Evolutionary conservation across 2,888 invertebrate genomes (phyloP).

Genomic region (Cheilosia vulpina): DNA sequence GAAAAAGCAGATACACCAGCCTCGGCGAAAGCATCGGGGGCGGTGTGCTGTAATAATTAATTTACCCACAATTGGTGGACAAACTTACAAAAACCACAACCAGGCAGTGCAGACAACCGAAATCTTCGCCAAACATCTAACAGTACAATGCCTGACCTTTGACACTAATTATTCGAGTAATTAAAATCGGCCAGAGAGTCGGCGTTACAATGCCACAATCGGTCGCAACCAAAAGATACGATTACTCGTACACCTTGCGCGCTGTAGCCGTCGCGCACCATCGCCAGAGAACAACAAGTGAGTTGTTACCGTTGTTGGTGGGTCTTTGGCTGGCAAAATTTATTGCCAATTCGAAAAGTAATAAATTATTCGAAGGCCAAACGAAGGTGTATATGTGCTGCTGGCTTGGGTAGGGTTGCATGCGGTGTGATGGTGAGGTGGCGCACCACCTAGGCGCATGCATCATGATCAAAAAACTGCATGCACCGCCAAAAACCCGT

Average conservation of each 20-base stretch:
- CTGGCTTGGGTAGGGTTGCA: conserved; percentile 35
- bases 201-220: conserved; percentile 62
- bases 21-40: conserved; percentile 57
- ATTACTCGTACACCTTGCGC: conserved; percentile 6
- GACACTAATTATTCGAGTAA: conserved; percentile 74
- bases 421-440: conserved; percentile 25
- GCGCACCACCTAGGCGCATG: conserved; percentile 60
- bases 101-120: conserved; percentile 17
- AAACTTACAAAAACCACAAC: conserved; percentile 11
- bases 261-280: not conserved
- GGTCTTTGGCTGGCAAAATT: conserved; percentile 65
- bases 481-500: conserved; percentile 33
- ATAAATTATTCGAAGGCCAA: conserved; percentile 74
- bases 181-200: conserved; percentile 60
- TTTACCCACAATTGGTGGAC: conserved; percentile 45
- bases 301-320: conserved; percentile 73
- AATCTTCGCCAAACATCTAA: conserved; percentile 37
- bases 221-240: conserved; percentile 32
- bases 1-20: not conserved
- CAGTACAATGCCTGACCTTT: conserved; percentile 61
- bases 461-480: conserved; percentile 69
- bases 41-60: conserved; percentile 57
- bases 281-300: conserved; percentile 52
- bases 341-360: conserved; percentile 73
- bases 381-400: conserved; percentile 35